phyloP scores from a whole-genome alignment of 2,113 vertebrate species.

The Gavia stellata region DNA sequence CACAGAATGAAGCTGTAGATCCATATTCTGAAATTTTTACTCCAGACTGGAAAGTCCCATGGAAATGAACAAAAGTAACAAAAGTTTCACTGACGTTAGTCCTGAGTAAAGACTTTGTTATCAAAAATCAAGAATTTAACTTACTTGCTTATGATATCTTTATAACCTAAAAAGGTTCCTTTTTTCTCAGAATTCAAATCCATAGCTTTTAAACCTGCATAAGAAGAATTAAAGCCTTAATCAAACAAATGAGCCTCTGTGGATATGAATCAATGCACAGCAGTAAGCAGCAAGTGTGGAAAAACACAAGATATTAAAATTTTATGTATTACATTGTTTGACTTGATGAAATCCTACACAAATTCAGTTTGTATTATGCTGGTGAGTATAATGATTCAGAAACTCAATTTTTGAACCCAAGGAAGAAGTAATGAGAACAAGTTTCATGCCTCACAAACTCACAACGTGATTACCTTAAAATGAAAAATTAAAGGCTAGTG shows the following conservation, averaged over 20 bases:
- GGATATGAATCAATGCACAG: neutral
- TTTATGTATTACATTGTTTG: neutral
- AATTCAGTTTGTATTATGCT: neutral
- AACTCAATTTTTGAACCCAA: neutral
- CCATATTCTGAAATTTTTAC: neutral
- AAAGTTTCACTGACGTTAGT: neutral
- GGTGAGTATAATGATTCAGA: neutral
- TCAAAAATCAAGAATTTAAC: neutral
- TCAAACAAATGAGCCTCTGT: neutral
- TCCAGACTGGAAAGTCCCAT: neutral
- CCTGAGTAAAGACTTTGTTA: neutral
- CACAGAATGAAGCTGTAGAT: neutral
- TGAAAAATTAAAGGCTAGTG: neutral
- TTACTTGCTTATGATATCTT: constrained; percentile 58
- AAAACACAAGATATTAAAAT: neutral
- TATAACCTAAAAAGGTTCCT: constrained; percentile 38
- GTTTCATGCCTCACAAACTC: neutral
- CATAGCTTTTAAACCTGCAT: constrained; percentile 64
- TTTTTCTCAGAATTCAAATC: constrained; percentile 54
- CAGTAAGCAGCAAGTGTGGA: neutral
- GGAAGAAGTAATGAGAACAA: neutral
- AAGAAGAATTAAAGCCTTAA: neutral
- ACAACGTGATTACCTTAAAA: neutral
- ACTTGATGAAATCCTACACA: neutral
- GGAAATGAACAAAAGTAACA: neutral